These are phyloP conservation scores for Enteromius unitaeniatus DNA, from an alignment of 2,797 vertebrate genomes.

Conservation along the genomic window DNA sequence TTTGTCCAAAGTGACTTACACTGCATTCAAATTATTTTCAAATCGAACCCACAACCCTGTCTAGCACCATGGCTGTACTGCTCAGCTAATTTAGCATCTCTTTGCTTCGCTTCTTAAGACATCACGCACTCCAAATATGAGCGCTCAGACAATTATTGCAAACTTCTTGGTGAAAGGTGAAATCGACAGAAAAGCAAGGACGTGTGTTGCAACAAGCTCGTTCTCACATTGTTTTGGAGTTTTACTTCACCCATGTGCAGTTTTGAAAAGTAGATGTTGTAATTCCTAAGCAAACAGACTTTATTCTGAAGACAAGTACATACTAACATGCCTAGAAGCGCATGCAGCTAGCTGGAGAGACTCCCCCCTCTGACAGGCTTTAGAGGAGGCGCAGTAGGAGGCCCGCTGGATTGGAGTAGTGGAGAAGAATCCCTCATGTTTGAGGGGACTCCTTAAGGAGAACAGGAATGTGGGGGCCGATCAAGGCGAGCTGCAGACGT, in stretches of 20 bases:
- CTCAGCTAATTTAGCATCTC: neutral
- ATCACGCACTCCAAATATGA: neutral
- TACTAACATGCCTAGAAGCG: constrained; percentile 22
- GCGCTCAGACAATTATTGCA: neutral
- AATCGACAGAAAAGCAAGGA: neutral
- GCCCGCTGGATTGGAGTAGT: constrained; percentile 60
- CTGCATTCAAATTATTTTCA: neutral
- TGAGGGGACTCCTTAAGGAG: constrained; percentile 46
- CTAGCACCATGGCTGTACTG: neutral
- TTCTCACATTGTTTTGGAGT: neutral
- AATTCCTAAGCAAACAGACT: constrained; percentile 9
- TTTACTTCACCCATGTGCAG: neutral
- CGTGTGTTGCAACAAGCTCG: neutral
- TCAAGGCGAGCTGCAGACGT: constrained; percentile 35
- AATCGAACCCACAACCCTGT: neutral
- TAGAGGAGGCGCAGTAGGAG: constrained; percentile 43
- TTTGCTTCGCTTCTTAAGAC: neutral
- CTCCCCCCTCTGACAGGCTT: constrained; percentile 29
- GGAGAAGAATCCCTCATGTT: constrained; percentile 30
- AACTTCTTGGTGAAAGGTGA: neutral
- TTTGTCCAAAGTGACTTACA: neutral
- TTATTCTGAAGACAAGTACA: neutral
- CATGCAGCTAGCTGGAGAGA: constrained; percentile 12
- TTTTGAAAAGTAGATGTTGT: constrained; percentile 3
- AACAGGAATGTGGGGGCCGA: constrained; percentile 47